Evolutionary conservation across 1,140 invertebrate genomes (phyloP).

Genomic region (Lepidostoma basale): DNA sequence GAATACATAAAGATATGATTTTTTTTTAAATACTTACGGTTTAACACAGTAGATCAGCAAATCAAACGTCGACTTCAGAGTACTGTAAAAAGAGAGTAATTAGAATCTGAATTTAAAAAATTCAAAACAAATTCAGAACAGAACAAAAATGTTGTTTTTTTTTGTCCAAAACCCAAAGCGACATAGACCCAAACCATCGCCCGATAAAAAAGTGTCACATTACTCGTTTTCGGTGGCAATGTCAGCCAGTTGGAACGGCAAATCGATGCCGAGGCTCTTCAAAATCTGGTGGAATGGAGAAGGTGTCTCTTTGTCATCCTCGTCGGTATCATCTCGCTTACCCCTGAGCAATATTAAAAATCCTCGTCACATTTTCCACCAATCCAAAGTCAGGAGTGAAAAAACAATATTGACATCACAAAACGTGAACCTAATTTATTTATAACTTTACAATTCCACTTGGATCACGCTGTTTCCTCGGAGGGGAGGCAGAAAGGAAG

Average conservation of each 20-base stretch:
- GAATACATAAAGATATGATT: not conserved
- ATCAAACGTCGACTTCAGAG: slow-evolving; percentile 58
- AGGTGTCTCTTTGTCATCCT: slow-evolving; percentile 21
- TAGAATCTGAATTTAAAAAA: not conserved
- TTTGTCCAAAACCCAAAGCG: slow-evolving; percentile 33
- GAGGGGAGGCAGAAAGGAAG: too few relatives aligned
- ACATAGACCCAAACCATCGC: slow-evolving; percentile 38
- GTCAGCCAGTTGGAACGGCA: slow-evolving; percentile 10
- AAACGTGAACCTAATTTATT: slow-evolving; percentile 2
- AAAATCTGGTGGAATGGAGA: slow-evolving; percentile 28
- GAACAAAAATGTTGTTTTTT: not conserved
- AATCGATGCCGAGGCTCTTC: slow-evolving; percentile 25
- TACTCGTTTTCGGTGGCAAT: slow-evolving; percentile 15
- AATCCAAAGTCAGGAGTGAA: too few relatives aligned
- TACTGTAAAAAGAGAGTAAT: slow-evolving; percentile 49
- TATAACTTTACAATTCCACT: not conserved
- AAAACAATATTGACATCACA: too few relatives aligned
- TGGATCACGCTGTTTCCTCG: too few relatives aligned
- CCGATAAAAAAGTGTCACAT: slow-evolving; percentile 36
- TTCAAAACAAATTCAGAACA: not conserved
- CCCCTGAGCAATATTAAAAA: slow-evolving; percentile 43
- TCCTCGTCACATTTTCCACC: not conserved
- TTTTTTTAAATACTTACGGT: slow-evolving; percentile 56
- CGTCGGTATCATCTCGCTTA: slow-evolving; percentile 20
- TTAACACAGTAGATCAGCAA: slow-evolving; percentile 59